Percentiles rank a stretch among this genome's conserved stretches.
These are phyloP conservation scores for Polia nebulosa DNA, from an alignment of 2,888 invertebrate genomes.

Conservation along the genomic window DNA sequence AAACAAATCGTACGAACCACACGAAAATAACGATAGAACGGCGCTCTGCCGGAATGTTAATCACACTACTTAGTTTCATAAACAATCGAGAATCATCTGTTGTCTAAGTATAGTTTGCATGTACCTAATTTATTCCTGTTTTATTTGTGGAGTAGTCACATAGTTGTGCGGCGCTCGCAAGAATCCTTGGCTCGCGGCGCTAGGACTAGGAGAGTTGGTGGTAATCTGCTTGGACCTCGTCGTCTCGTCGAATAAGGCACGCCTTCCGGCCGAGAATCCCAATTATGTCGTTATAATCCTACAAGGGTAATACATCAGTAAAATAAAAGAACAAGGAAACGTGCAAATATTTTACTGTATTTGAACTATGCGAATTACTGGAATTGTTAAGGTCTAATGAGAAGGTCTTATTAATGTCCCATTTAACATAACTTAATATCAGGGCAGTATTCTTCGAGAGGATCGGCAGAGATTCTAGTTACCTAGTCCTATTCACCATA, in stretches of 20 bases:
- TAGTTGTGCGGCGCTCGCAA: slow-evolving; percentile 68
- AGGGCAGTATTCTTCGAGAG: background rate
- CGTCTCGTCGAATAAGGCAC: slow-evolving; percentile 68
- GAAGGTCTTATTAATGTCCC: slow-evolving; percentile 27
- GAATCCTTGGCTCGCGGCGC: slow-evolving; percentile 69
- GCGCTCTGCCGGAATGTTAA: slow-evolving; percentile 60
- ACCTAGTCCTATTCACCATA: background rate
- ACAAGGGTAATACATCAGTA: slow-evolving; percentile 63
- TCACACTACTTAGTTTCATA: slow-evolving; percentile 59
- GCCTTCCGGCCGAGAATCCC: slow-evolving; percentile 69
- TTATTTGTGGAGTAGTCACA: slow-evolving; percentile 65
- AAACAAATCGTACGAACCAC: slow-evolving; percentile 47
- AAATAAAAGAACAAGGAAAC: slow-evolving; percentile 55
- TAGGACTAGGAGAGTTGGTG: slow-evolving; percentile 64
- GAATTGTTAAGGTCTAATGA: slow-evolving; percentile 34
- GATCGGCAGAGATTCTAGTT: background rate
- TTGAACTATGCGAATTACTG: slow-evolving; percentile 31
- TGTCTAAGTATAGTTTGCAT: slow-evolving; percentile 56
- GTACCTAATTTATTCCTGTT: slow-evolving; percentile 59
- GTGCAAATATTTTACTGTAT: slow-evolving; percentile 47
- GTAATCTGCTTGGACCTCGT: slow-evolving; percentile 66
- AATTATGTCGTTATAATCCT: slow-evolving; percentile 68
- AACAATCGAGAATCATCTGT: slow-evolving; percentile 56
- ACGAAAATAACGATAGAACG: slow-evolving; percentile 53
- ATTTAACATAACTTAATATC: background rate